Base-by-base conservation (phyloP, 2,797 vertebrate species). In the Chelidonichthys spinosus region DNA sequence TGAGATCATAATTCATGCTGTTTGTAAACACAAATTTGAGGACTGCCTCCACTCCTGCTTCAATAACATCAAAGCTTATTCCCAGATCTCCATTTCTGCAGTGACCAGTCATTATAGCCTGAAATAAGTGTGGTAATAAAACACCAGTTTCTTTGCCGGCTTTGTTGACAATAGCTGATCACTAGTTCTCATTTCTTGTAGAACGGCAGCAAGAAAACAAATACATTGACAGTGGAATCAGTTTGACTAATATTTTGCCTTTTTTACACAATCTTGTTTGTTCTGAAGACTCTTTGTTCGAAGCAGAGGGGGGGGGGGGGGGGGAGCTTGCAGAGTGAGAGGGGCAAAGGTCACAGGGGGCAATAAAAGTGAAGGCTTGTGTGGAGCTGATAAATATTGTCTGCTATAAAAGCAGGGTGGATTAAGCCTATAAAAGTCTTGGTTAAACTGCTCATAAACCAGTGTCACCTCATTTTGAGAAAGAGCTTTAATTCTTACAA, bases 401-500 rank as follows among this genome's bases (percentile, higher is more conserved):
- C 50, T 11, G 90, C 78, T 90, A 78, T 94, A 93, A 94, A 94
- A 87, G 69, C 73, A 79, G 87, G 82, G 84, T 47, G 82, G 85
- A 92, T 85, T 89, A 83, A 82, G 74, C 44, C 78, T 60, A 76
- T 92, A 91, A 93, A 91, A 77, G 43, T 62, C 69, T 79, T 76
- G 61, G 55, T 56, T 50, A 69, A 70, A 70, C 75, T 61, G 49
- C 69, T 77, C 59, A 11, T 89, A 74, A 83, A 85, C 49, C 78
- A 18, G 7, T 3, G 53, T 81, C 37, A 46, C 54, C 33, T 54
- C 75, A 56, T 74, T 84, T 60, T 43, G 9, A 39, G 15, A 47
- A 76, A 69, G n/a, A 11, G 11, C 35, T 76, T 55, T 50, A 53
- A 35, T 43, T 50, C 32, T 52, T 0, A 11, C 15, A 40, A 11